phyloP scores from a whole-genome alignment of 2,113 vertebrate genomes.

The Capricornis sumatraensis region DNA sequence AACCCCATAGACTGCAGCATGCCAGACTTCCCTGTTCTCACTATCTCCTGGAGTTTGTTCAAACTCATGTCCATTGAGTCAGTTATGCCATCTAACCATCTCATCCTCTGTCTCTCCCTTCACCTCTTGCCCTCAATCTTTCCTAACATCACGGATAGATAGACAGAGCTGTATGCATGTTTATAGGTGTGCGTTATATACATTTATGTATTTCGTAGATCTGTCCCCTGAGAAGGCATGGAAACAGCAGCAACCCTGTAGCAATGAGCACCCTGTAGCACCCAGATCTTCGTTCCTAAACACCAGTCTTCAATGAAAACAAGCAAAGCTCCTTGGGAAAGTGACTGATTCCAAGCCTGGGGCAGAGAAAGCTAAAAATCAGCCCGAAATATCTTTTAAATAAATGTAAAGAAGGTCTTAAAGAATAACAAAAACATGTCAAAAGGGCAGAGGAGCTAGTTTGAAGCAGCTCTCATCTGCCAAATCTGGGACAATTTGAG shows the following conservation, averaged over 20 bases:
- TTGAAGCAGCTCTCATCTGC: background rate
- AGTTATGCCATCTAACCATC: background rate
- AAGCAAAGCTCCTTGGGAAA: background rate
- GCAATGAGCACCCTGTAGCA: background rate
- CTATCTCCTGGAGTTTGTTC: background rate
- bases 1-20: background rate
- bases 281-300: slow-evolving; percentile 11
- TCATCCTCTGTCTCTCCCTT: background rate
- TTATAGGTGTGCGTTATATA: no score
- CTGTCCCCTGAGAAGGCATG: background rate
- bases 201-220: background rate
- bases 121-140: background rate
- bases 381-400: background rate
- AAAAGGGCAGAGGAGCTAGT: background rate
- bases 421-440: background rate
- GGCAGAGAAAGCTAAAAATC: background rate
- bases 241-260: background rate
- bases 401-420: background rate
- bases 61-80: background rate
- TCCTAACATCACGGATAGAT: background rate
- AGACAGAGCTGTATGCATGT: background rate
- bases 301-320: background rate
- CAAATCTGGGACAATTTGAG: background rate
- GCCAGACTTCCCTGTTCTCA: background rate
- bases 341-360: background rate